A percentile compares a stretch with the other conserved stretches of the same genome.
Evolutionary conservation across 1,140 invertebrate species (phyloP).

Genomic region (Drosophila suzukii): DNA sequence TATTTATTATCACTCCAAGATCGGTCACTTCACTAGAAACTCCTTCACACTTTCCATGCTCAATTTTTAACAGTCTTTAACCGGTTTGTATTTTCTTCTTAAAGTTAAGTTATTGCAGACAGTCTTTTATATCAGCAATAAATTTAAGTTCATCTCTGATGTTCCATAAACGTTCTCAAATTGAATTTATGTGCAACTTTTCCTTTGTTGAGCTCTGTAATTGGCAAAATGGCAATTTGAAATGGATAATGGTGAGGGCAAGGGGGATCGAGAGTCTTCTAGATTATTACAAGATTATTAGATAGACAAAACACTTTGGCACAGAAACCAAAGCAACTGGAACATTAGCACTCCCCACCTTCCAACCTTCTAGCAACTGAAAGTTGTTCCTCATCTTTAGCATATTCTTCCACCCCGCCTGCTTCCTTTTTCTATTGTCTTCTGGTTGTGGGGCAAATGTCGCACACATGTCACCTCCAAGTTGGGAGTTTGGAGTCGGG

Average conservation of each 20-base stretch:
- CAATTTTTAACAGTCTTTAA: conserved; percentile 5
- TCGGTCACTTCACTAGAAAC: conserved; percentile 23
- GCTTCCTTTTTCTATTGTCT: conserved; percentile 21
- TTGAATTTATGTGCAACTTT: conserved; percentile 51
- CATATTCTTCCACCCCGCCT: conserved; percentile 8
- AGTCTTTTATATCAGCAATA: conserved; percentile 12
- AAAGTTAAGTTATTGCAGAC: not conserved
- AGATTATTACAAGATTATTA: conserved; percentile 79
- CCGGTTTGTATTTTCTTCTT: conserved; percentile 1
- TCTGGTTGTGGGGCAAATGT: conserved; percentile 68
- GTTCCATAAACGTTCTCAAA: conserved; percentile 54
- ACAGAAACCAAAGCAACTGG: conserved; percentile 83
- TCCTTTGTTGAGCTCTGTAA: conserved; percentile 39
- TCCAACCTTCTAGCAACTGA: conserved; percentile 11
- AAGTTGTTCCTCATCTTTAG: conserved; percentile 42
- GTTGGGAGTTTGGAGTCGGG: conserved; percentile 16
- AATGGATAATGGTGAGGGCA: conserved; percentile 46
- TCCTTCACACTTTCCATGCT: conserved; percentile 18
- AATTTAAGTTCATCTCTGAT: conserved; percentile 58
- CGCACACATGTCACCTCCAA: conserved; percentile 69
- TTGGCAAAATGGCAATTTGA: conserved; percentile 44
- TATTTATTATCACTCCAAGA: not conserved
- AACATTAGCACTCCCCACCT: conserved; percentile 66
- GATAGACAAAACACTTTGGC: conserved; percentile 78
- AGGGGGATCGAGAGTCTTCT: conserved; percentile 25